These are phyloP conservation scores for Gryllus longicercus DNA, from an alignment of 2,888 invertebrate species.

Conservation along the genomic window DNA sequence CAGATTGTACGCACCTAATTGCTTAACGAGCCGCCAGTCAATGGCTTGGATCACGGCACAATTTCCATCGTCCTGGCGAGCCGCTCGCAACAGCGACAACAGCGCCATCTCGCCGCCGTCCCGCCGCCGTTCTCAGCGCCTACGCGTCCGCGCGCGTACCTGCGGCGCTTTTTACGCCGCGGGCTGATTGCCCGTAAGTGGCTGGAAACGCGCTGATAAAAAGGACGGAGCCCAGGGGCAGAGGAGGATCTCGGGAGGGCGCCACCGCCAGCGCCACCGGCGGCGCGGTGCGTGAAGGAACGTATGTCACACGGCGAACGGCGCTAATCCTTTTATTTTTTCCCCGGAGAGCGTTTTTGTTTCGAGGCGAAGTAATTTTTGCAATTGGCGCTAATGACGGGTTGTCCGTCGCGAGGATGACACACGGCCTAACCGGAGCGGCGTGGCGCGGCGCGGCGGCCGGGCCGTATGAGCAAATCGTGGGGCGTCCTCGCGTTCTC, in stretches of 20 bases:
- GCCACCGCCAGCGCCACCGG: not conserved
- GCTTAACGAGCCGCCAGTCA: constrained; percentile 17
- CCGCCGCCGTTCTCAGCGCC: not conserved
- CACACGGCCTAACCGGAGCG: not conserved
- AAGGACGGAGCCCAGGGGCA: not conserved
- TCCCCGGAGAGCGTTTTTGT: not conserved
- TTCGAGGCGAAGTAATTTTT: not conserved
- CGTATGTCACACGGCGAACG: not conserved
- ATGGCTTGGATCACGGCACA: constrained; percentile 1
- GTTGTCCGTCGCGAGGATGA: not conserved
- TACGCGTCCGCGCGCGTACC: not conserved
- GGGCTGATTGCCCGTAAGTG: not conserved
- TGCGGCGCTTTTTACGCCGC: not conserved
- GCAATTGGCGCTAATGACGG: constrained; percentile 9
- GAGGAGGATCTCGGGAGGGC: too few species aligned
- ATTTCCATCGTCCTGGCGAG: not conserved
- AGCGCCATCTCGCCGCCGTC: not conserved
- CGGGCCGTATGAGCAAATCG: too few species aligned
- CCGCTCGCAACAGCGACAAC: too few species aligned
- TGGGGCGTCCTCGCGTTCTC: too few species aligned
- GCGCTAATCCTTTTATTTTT: not conserved
- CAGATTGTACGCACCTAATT: constrained; percentile 1
- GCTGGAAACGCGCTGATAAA: not conserved
- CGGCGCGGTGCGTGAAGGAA: not conserved
- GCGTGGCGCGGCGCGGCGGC: too few species aligned